phyloP scores from a whole-genome alignment of 1,140 invertebrate genomes.

The Polyergus mexicanus region DNA sequence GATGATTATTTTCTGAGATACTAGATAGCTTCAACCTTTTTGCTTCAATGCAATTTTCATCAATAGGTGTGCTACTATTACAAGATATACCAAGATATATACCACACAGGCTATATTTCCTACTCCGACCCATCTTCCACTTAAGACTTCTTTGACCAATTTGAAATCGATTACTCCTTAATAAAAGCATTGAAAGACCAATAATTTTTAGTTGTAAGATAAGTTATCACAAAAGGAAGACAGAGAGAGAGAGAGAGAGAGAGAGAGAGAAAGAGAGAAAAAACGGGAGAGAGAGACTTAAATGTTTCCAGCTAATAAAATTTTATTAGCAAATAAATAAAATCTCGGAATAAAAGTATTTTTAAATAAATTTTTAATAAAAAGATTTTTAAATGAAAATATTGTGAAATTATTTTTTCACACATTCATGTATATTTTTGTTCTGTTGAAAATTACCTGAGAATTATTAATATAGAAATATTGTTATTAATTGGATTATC shows the following conservation, averaged over 20 bases:
- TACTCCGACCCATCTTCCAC: background rate
- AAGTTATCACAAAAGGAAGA: background rate
- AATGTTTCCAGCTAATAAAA: background rate
- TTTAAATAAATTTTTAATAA: background rate
- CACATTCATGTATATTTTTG: background rate
- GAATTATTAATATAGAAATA: background rate
- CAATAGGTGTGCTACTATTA: background rate
- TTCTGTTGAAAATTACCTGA: background rate
- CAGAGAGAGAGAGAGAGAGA: too few relatives aligned
- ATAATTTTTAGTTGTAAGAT: conserved; percentile 8
- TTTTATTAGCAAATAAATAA: background rate
- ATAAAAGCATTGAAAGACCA: background rate
- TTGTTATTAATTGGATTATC: background rate
- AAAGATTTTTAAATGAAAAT: background rate
- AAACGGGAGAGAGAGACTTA: background rate
- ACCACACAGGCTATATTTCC: background rate
- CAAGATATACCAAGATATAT: background rate
- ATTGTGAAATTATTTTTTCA: background rate
- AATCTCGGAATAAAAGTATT: background rate
- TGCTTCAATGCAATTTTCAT: background rate
- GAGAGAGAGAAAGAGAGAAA: too few relatives aligned
- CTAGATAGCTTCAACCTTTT: background rate
- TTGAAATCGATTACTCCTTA: conserved; percentile 2
- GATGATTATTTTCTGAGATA: conserved; percentile 9
- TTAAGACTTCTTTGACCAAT: background rate